A percentile compares a stretch with the other conserved stretches of the same genome.
Conservation (phyloP, 92 coral and sea anemone genomes). For the Actinernus sp. region DNA sequence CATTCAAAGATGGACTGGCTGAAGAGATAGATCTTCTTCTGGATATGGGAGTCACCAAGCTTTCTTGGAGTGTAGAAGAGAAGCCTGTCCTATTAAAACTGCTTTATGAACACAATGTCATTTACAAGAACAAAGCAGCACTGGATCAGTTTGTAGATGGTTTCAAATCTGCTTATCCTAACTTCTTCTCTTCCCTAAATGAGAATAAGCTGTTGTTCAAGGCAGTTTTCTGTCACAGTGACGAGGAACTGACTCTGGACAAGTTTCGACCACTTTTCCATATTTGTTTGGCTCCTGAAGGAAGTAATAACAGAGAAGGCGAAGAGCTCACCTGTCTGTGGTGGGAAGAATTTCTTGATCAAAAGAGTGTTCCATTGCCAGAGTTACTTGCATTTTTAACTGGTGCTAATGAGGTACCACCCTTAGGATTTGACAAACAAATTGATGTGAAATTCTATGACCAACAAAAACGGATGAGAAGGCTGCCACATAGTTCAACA, state of each 20-base stretch:
- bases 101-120: slow-evolving; percentile 35
- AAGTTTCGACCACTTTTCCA: slow-evolving; percentile 40
- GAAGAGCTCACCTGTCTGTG: slow-evolving; percentile 29
- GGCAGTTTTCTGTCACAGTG: slow-evolving; percentile 22
- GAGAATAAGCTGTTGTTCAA: slow-evolving; percentile 9
- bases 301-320: slow-evolving; percentile 30
- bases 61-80: slow-evolving; percentile 33
- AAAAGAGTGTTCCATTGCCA: slow-evolving; percentile 6
- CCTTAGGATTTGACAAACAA: slow-evolving; percentile 53
- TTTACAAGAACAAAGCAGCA: slow-evolving; percentile 39
- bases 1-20: slow-evolving; percentile 13
- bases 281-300: slow-evolving; percentile 13
- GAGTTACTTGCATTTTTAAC: slow-evolving; percentile 39
- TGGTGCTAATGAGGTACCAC: slow-evolving; percentile 41
- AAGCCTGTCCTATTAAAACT: slow-evolving; percentile 13
- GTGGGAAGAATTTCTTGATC: slow-evolving; percentile 30
- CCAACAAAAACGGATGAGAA: slow-evolving; percentile 23
- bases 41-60: slow-evolving; percentile 22
- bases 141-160: slow-evolving; percentile 45
- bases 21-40: slow-evolving; percentile 20
- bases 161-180: slow-evolving; percentile 13
- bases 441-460: slow-evolving; percentile 31
- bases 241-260: slow-evolving; percentile 23
- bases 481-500: slow-evolving; percentile 46
- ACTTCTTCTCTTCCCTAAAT: slow-evolving; percentile 11